These are phyloP conservation scores for Burhinus oedicnemus DNA, from an alignment of 2,113 vertebrate species.

Conservation along the genomic window DNA sequence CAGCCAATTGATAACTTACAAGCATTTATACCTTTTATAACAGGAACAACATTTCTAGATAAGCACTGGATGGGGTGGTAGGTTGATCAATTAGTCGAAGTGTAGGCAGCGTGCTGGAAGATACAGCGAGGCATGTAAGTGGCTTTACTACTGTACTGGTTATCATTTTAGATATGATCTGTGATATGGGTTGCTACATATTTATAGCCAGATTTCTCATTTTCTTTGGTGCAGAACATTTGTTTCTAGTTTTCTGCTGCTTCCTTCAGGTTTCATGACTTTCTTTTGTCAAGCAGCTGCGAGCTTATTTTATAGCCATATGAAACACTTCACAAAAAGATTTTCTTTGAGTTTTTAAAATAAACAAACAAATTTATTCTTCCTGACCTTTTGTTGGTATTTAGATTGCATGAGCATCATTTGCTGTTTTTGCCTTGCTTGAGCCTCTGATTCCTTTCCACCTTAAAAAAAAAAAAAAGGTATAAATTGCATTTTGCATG, in stretches of 20 bases:
- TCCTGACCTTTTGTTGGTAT: conserved; percentile 83
- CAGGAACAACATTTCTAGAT: background rate
- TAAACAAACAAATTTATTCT: conserved; percentile 11
- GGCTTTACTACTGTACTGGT: background rate
- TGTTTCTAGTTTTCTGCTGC: background rate
- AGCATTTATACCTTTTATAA: background rate
- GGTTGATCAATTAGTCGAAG: background rate
- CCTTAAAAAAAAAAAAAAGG: conserved; percentile 57
- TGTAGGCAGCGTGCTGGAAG: background rate
- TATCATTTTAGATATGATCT: background rate
- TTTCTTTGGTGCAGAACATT: conserved; percentile 19
- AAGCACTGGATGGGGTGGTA: background rate
- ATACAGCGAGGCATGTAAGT: background rate
- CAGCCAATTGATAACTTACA: conserved; percentile 15
- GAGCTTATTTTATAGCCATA: conserved; percentile 25
- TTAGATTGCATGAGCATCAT: conserved; percentile 68
- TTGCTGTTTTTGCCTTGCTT: conserved; percentile 82
- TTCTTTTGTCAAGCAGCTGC: conserved; percentile 8
- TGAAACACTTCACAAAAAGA: conserved; percentile 3
- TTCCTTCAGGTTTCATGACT: background rate
- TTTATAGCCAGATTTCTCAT: background rate
- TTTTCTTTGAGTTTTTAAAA: conserved; percentile 5
- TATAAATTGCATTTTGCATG: background rate
- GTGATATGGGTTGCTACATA: background rate
- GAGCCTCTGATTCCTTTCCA: conserved; percentile 73